Percentiles rank a stretch among this genome's conserved stretches.
Evolutionary conservation across 2,113 vertebrate species (phyloP).

Genomic region (Cygnus buccinator): DNA sequence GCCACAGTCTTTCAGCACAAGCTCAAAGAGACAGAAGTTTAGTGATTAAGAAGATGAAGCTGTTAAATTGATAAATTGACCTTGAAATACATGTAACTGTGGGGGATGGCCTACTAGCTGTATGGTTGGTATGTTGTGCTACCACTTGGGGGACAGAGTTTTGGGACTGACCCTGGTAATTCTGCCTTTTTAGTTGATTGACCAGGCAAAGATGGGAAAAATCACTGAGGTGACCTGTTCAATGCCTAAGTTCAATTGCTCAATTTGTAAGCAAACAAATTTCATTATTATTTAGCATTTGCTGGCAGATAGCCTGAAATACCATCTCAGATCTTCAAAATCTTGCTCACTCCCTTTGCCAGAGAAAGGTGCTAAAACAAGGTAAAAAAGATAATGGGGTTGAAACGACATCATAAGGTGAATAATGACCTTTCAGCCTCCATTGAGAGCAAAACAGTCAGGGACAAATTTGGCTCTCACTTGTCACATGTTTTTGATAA

Average conservation of each 20-base stretch:
- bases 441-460: slow-evolving; percentile 23
- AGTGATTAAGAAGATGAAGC: slow-evolving; percentile 94
- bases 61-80: slow-evolving; percentile 94
- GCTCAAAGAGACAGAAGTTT: slow-evolving; percentile 95
- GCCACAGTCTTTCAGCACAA: slow-evolving; percentile 89
- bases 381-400: slow-evolving; percentile 50
- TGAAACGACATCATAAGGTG: slow-evolving; percentile 54
- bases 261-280: slow-evolving; percentile 59
- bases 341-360: slow-evolving; percentile 23
- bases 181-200: slow-evolving; percentile 31
- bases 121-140: slow-evolving; percentile 72
- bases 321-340: slow-evolving; percentile 27
- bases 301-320: slow-evolving; percentile 38
- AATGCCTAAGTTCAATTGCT: slow-evolving; percentile 54
- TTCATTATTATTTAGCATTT: slow-evolving; percentile 54
- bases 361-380: slow-evolving; percentile 59
- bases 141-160: slow-evolving; percentile 46
- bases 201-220: slow-evolving; percentile 16
- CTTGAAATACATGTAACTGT: slow-evolving; percentile 88
- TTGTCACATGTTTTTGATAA: slow-evolving; percentile 32
- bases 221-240: slow-evolving; percentile 26
- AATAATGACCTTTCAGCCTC: slow-evolving; percentile 60
- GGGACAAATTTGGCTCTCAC: slow-evolving; percentile 33
- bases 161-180: slow-evolving; percentile 39
- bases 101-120: slow-evolving; percentile 79